Percentiles rank a stretch among this genome's conserved stretches.
These are phyloP conservation scores for Charina bottae DNA, from an alignment of 2,113 vertebrate species.

Conservation along the genomic window DNA sequence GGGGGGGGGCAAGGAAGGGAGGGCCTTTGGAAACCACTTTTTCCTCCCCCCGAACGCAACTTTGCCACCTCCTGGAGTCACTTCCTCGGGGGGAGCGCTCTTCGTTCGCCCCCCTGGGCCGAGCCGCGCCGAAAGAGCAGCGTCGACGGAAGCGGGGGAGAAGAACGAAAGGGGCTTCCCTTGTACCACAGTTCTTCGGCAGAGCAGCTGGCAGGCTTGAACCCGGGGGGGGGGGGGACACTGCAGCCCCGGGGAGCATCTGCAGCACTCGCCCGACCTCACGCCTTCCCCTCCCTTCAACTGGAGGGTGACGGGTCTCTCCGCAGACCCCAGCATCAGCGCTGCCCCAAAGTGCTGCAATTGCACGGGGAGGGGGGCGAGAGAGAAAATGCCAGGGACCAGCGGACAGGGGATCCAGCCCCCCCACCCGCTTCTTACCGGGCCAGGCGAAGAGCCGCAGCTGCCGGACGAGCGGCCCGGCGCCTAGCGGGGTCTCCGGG, in stretches of 20 bases:
- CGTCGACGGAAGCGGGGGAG: fast-evolving
- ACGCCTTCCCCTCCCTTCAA: no score
- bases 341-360: background rate
- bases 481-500: no score
- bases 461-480: background rate
- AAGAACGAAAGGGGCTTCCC: background rate
- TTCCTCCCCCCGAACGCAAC: fast-evolving
- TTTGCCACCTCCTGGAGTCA: background rate
- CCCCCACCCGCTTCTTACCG: background rate
- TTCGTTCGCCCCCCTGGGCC: background rate
- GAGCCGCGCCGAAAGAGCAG: background rate
- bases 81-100: background rate
- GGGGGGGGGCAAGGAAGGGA: background rate
- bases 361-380: background rate
- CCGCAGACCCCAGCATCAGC: background rate
- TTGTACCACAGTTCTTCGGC: background rate
- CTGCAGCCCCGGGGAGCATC: background rate
- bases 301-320: background rate
- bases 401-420: background rate
- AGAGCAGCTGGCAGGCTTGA: background rate
- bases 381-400: background rate
- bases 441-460: background rate
- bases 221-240: background rate
- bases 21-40: background rate
- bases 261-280: background rate